Evolutionary conservation across 1,140 invertebrate genomes (phyloP), one percentile per base, ranked within the genome.

Genomic region (Drosophila mayri): DNA sequence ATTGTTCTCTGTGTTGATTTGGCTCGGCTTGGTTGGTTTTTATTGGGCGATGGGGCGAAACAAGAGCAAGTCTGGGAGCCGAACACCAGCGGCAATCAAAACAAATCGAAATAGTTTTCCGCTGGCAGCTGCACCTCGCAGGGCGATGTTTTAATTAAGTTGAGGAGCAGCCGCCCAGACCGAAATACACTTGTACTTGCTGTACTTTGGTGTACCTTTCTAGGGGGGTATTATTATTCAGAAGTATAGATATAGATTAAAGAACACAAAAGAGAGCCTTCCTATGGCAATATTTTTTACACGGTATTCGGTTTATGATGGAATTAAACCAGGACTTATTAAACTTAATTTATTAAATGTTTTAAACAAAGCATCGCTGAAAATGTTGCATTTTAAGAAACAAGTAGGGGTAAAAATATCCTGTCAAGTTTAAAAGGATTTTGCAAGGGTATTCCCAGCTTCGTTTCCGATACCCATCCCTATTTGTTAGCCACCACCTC

Each of bases 91-190:
- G 38, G 61, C 40, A 76, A 76, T 76, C 49, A 67, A 79, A 83
- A 75, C 85, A 84, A 77, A 84, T 87, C 67, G 77, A 81, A 84
- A 87, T 90, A 84, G 44, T 84, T 87, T 80, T 78, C 61, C 72
- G 35, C 76, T 70, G 61, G 62, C 84, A 88, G 85, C 84, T 88
- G 85, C 80, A 72, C 46, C 74, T 77, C 37, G 79, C 80, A 50
- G 71, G 59, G 46, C 76, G 46, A 60, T 72, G 59, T 79, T 90
- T 81, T 88, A 88, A 88, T 88, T 88, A 84, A 90, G 73, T 67
- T 22, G 62, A 58, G 72, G 50, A 52, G 30, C 61, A 47, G 61
- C 46, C 59, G 52, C 28, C 25, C 47, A 67, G 44, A 65, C 58
- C 62, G 41, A 66, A 49, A 38, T 40, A 40, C 46, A 59, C 22